Evolutionary conservation across 1,140 invertebrate species (phyloP), one percentile per base, ranked within the genome.

Genomic region (Aphelenchoides fujianensis): DNA sequence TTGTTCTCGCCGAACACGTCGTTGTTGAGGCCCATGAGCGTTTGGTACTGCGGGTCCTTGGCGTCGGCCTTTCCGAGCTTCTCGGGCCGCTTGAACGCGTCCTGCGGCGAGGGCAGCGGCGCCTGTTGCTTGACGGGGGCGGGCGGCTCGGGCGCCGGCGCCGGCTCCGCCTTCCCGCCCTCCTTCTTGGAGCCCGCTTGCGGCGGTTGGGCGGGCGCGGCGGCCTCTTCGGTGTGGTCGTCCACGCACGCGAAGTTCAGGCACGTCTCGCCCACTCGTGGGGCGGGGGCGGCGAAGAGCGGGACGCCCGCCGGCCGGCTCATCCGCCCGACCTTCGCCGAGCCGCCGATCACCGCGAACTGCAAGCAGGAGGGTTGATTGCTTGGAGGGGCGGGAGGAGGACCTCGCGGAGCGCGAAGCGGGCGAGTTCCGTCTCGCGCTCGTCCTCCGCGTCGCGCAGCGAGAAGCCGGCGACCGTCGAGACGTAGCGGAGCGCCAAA

Each of bases 401-500:
- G 12, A 66, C 63, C 32, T 30, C 32, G 16, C 63, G 31, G 32
- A 66, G 63, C 12, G 63, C 36, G 32, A 66, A 66, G 30, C 63
- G 31, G 19, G 16, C 23, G n/a, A 66, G 12, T 36, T 66, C 63
- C 36, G 63, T 66, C 1, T 66, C 63, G 12, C 63, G 31, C 53
- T 66, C 63, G 3, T 66, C 63, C 32, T 66, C 63, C 63, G 53
- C 30, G 36, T 66, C 63, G 12, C 36, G 31, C 63, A 66, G n/a
- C 23, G 36, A 41, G 63, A 66, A 66, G 16, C 63, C 63, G 1
- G 63, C 63, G 53, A 66, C 12, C 30, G 9, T 35, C 27, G 63
- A 12, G 12, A 30, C n/a, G 31, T n/a, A 66, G n/a, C 63, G 63
- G 32, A 66, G 63, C 0, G 34, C 63, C 28, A 66, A 66, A 12